Conservation (phyloP, 2,888 invertebrate genomes). For the Imbricaverruca yamaguchii region DNA sequence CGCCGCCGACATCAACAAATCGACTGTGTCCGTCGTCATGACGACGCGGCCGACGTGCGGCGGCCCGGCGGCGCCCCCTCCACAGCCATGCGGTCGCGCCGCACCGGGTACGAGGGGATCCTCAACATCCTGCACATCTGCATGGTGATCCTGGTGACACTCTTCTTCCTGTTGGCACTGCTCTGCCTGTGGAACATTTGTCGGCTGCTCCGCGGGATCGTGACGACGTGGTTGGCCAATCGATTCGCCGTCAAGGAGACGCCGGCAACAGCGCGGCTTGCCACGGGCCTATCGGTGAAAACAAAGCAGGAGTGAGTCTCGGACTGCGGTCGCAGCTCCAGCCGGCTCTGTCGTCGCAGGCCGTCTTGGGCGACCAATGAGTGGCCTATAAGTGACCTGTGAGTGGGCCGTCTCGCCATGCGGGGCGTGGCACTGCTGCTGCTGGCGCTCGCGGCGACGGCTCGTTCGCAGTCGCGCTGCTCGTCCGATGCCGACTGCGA, state of each 20-base stretch:
- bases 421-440: neutral
- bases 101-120: neutral
- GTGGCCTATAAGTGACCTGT: neutral
- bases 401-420: neutral
- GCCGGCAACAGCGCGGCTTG: neutral
- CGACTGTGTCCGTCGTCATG: neutral
- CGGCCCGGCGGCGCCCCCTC: neutral
- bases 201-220: neutral
- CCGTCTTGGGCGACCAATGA: neutral
- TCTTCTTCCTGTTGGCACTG: neutral
- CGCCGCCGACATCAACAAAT: neutral
- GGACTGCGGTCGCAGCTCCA: neutral
- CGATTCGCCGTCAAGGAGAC: conserved; percentile 1
- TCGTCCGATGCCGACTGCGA: neutral
- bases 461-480: neutral
- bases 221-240: neutral
- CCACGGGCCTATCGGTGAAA: neutral
- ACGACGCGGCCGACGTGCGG: neutral
- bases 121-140: conserved; percentile 19
- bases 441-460: neutral
- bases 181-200: conserved; percentile 14
- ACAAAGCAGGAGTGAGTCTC: neutral
- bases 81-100: neutral
- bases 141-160: conserved; percentile 4
- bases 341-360: neutral